A percentile compares a stretch with the other conserved stretches of the same genome.
phyloP scores from a whole-genome alignment of 2,888 invertebrate genomes.

The Allacma fusca region DNA sequence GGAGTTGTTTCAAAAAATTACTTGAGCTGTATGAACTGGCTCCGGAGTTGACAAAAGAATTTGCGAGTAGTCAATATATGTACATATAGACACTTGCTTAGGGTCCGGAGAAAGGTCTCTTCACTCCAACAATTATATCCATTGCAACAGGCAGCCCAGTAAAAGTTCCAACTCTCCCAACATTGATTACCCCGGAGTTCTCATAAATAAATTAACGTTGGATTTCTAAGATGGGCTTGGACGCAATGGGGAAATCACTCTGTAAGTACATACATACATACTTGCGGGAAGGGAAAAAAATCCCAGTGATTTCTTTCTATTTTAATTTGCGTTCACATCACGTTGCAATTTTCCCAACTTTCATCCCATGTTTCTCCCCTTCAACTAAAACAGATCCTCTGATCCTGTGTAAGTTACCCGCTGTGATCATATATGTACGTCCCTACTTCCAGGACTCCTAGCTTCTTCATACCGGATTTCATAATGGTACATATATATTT shows the following conservation, averaged over 20 bases:
- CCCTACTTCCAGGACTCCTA: no score
- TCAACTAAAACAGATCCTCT: background rate
- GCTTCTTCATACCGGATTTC: no score
- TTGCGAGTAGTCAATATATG: no score
- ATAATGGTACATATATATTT: no score
- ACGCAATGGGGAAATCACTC: background rate
- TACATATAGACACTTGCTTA: no score
- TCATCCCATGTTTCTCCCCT: background rate
- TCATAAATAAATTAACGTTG: constrained; percentile 6
- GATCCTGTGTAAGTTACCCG: background rate
- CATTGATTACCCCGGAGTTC: background rate
- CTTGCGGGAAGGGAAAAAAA: background rate
- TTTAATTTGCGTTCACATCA: background rate
- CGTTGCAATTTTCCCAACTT: background rate
- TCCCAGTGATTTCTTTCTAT: constrained; percentile 1
- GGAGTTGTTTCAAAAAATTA: no score
- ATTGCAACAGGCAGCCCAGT: no score
- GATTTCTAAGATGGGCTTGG: background rate
- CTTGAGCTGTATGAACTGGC: no score
- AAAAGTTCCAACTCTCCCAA: no score
- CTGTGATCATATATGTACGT: background rate
- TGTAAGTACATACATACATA: background rate
- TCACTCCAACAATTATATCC: no score
- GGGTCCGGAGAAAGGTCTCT: no score
- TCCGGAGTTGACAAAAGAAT: no score